These are phyloP conservation scores for Zoroaster sp. DNA, from an alignment of 53 echinoderm and acorn worm species.

Conservation along the genomic window DNA sequence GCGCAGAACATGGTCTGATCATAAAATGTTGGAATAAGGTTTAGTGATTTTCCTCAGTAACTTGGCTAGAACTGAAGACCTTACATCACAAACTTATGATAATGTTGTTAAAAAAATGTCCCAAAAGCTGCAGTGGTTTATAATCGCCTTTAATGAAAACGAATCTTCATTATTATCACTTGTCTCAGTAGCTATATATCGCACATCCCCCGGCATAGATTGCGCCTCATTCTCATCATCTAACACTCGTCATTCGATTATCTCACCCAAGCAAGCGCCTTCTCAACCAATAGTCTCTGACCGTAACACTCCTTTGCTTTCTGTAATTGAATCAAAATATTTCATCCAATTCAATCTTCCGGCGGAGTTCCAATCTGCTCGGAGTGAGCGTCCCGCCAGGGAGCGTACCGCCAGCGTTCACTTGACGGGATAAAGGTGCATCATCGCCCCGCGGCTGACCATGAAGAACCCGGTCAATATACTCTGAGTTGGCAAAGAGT, in stretches of 20 bases:
- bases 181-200: conserved; percentile 31
- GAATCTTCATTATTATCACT: conserved; percentile 47
- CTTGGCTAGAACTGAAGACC: not conserved
- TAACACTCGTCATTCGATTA: conserved; percentile 48
- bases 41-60: too few relatives aligned
- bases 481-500: conserved; percentile 42
- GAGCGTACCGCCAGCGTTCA: conserved; percentile 55
- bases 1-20: too few relatives aligned
- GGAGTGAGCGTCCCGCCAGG: conserved; percentile 29
- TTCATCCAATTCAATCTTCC: conserved; percentile 57
- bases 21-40: too few relatives aligned
- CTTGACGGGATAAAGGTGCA: conserved; percentile 48
- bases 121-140: not conserved
- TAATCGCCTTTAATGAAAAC: conserved; percentile 47
- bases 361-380: conserved; percentile 19
- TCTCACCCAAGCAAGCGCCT: not conserved
- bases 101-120: not conserved
- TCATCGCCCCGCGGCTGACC: conserved; percentile 49
- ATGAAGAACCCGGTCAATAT: conserved; percentile 47
- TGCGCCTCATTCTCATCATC: conserved; percentile 14
- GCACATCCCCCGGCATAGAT: not conserved
- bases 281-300: conserved; percentile 21
- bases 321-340: conserved; percentile 58
- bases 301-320: conserved; percentile 34
- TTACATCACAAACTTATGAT: not conserved